Base-by-base conservation (phyloP, 2,888 invertebrate genomes). In the Caenorhabditis auriculariae region DNA sequence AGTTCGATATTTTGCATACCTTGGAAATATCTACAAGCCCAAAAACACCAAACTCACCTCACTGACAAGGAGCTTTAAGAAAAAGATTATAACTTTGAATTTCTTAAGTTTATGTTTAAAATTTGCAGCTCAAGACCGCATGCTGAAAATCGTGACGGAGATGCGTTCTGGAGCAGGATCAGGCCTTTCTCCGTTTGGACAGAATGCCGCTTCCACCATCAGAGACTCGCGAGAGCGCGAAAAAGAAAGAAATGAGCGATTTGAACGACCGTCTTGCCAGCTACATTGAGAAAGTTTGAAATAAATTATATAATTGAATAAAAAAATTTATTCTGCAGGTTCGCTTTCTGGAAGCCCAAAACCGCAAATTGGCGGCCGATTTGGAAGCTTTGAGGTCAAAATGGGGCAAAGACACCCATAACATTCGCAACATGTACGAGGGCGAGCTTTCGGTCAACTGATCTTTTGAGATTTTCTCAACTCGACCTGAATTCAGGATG, bases 181-280 rank as follows among this genome's bases (percentile, higher is more conserved):
- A n/a, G 67, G 70, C 27, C 29, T 65, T 29, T 70, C 70, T 19
- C 70, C 70, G 41, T 70, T 61, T 39, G 61, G 70, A 15, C 63
- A 63, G 50, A 78, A 76, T 39, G 84, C 84, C 17, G 82, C 76
- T 49, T 80, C 79, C 45, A 82, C 84, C 32, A 83, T 84, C 66
- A 77, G 81, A 54, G 80, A 79, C 54, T 74, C 75, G 52, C 77
- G 85, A 29, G 84, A 84, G 63, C 81, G 79, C 60, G 85, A 85
- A 77, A n/a, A 85, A 85, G 82, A 84, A 84, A 74, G 85, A 85
- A 73, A 82, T 85, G 83, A 82, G 82, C 72, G 84, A 85, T 64
- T 74, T 85, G 68, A 85, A 85, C 77, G 85, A 85, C 74, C 78
- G 85, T 50, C 83, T 85, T 55, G 85, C 85, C 64, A 82, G 77